Evolutionary conservation across 2,113 vertebrate species (phyloP).

Genomic region (Siniperca knerii): DNA sequence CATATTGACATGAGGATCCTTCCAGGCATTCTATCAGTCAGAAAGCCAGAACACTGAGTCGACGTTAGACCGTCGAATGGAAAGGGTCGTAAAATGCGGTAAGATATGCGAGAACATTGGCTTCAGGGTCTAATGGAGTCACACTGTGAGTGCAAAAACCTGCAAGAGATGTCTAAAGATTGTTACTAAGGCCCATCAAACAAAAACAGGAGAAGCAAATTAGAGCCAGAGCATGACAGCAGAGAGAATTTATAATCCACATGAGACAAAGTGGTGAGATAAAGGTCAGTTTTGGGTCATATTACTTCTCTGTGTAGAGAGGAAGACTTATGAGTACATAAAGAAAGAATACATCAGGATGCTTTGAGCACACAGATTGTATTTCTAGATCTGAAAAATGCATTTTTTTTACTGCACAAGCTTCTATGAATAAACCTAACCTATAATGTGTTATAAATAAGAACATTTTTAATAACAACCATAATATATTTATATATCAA

Average conservation of each 20-base stretch:
- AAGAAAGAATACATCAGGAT: neutral
- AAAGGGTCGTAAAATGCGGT: neutral
- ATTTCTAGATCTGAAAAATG: neutral
- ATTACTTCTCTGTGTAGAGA: neutral
- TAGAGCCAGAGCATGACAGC: neutral
- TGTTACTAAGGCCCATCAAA: neutral
- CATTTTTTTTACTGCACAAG: neutral
- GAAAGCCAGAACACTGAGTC: neutral
- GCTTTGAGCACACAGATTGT: neutral
- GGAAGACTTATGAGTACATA: neutral
- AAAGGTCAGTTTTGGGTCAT: neutral
- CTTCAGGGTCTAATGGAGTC: conserved; percentile 14
- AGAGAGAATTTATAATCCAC: neutral
- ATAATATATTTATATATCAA: too few species aligned
- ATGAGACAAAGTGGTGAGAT: neutral
- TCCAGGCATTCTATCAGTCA: neutral
- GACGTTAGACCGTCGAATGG: neutral
- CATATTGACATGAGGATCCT: neutral
- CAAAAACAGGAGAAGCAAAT: conserved; percentile 1
- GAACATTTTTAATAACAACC: too few species aligned
- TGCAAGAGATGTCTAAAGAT: neutral
- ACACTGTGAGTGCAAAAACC: neutral
- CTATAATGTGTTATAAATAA: neutral
- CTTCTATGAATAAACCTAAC: neutral
- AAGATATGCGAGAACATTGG: neutral